Percentiles rank a stretch among this genome's conserved stretches.
phyloP scores from a whole-genome alignment of 2,888 invertebrate genomes.

The Frankliniella fusca region DNA sequence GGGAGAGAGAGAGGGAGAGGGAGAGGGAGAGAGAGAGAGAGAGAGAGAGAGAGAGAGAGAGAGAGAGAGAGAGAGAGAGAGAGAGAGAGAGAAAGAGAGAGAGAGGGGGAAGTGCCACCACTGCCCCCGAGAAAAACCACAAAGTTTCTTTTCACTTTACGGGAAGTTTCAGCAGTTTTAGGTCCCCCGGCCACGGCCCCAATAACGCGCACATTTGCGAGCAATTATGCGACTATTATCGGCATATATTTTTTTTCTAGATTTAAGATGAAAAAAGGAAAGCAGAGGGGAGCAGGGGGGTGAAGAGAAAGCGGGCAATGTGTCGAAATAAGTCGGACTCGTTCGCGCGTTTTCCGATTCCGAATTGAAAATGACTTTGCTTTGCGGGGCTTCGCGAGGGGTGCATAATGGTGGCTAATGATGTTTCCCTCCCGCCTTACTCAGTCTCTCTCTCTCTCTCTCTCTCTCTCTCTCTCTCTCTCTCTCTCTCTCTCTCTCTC shows the following conservation, averaged over 20 bases:
- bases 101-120: too few species aligned
- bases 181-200: too few species aligned
- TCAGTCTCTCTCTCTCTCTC: neutral
- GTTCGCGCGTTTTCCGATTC: slow-evolving; percentile 4
- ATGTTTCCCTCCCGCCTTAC: neutral
- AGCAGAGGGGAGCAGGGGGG: neutral
- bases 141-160: too few species aligned
- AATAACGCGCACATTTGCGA: too few species aligned
- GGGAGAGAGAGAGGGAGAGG: neutral
- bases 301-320: neutral
- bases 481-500: neutral
- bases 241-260: too few species aligned
- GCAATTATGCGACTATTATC: too few species aligned
- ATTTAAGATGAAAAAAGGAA: too few species aligned
- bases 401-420: slow-evolving; percentile 20
- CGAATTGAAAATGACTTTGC: neutral
- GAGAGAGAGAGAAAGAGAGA: neutral
- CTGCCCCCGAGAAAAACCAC: too few species aligned
- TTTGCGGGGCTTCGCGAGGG: neutral
- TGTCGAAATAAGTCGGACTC: neutral
- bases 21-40: neutral
- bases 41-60: too few species aligned
- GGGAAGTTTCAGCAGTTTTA: too few species aligned
- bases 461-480: too few species aligned
- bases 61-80: neutral